Percentiles rank a stretch among this genome's conserved stretches.
These are phyloP conservation scores for Holothuria leucospilota DNA, from an alignment of 53 echinoderm and acorn worm genomes.

Conservation along the genomic window DNA sequence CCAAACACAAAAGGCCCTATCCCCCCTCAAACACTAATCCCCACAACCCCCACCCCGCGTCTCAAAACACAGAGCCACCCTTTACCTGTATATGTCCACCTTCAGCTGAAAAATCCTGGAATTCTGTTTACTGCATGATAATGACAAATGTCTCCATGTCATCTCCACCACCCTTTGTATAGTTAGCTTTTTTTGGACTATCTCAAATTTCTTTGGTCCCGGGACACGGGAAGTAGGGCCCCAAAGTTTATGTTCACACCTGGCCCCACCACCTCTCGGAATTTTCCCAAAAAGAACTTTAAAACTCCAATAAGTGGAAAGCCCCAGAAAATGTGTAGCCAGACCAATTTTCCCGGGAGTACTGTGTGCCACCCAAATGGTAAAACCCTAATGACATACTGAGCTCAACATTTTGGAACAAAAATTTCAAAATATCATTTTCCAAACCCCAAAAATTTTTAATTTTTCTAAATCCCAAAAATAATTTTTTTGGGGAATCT, in stretches of 20 bases:
- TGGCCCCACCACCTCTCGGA: constrained; percentile 92
- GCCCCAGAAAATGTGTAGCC: too few relatives aligned
- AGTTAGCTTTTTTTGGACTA: constrained; percentile 85
- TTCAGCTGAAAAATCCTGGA: constrained; percentile 79
- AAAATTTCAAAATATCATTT: too few relatives aligned
- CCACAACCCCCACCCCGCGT: not conserved
- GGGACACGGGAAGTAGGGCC: constrained; percentile 89
- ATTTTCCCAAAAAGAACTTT: constrained; percentile 59
- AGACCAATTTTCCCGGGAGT: too few relatives aligned
- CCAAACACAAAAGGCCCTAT: too few relatives aligned
- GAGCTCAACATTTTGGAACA: too few relatives aligned
- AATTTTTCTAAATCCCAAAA: too few relatives aligned
- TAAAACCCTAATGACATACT: not conserved
- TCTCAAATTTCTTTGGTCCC: constrained; percentile 82
- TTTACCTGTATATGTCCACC: constrained; percentile 87
- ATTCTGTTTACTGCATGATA: constrained; percentile 86
- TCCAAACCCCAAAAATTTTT: too few relatives aligned
- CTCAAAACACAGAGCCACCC: too few relatives aligned
- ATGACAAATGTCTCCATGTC: constrained; percentile 92
- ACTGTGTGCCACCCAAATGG: not conserved
- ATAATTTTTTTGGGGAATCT: too few relatives aligned
- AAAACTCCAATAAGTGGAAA: too few relatives aligned
- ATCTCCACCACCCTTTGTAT: constrained; percentile 78
- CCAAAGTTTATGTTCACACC: constrained; percentile 92
- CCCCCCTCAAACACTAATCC: not conserved